A percentile compares a stretch with the other conserved stretches of the same genome.
These are phyloP conservation scores for Micrasema longulum DNA, from an alignment of 1,140 invertebrate genomes.

Conservation along the genomic window DNA sequence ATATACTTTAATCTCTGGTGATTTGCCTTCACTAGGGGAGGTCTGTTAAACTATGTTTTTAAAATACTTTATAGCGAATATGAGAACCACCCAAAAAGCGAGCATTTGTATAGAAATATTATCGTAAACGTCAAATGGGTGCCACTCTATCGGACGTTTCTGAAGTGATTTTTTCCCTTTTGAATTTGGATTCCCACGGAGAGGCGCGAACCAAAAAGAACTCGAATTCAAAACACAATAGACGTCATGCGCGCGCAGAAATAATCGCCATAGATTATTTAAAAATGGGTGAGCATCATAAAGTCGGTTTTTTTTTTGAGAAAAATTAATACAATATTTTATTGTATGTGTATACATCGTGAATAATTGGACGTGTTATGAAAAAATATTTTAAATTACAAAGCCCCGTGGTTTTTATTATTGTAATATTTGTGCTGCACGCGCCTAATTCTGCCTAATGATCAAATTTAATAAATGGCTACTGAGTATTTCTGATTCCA, in stretches of 20 bases:
- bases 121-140: constrained; percentile 41
- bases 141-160: constrained; percentile 50
- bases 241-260: constrained; percentile 54
- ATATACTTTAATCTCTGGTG: constrained; percentile 52
- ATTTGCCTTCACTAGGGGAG: constrained; percentile 51
- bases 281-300: too few species aligned
- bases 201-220: constrained; percentile 32
- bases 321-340: too few species aligned
- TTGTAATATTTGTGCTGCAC: neutral
- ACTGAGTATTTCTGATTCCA: too few species aligned
- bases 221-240: constrained; percentile 45
- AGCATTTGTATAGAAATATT: constrained; percentile 41
- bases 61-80: constrained; percentile 49
- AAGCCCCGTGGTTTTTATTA: too few species aligned
- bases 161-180: constrained; percentile 49
- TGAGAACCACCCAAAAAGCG: constrained; percentile 49
- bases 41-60: constrained; percentile 40
- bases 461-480: neutral
- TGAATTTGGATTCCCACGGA: constrained; percentile 44
- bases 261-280: constrained; percentile 47
- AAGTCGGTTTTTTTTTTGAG: too few species aligned
- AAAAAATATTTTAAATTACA: too few species aligned
- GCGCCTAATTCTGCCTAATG: neutral
- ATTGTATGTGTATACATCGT: constrained; percentile 3
- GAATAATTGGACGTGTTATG: neutral